Evolutionary conservation across 2,888 invertebrate genomes (phyloP), one percentile per base, ranked within the genome.

Genomic region (Drosophila seclusa): DNA sequence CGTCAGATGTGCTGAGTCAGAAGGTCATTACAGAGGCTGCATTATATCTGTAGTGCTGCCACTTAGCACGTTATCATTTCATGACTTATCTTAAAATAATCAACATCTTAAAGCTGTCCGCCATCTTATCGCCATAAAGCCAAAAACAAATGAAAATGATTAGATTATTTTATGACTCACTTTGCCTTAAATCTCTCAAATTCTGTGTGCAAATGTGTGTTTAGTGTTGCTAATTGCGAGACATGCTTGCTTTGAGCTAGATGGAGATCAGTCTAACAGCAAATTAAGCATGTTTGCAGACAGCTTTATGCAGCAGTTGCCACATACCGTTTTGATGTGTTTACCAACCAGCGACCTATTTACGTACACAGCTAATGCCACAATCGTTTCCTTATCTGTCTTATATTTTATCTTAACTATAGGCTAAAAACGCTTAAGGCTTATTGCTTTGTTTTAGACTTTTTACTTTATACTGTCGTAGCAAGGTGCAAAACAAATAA

Each of bases 81-180:
- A 32, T 65, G 76, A 78, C 69, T 72, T 78, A 75, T 82, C 75
- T 45, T 45, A 67, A 57, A 64, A 57, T 48, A 40, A 54, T 71
- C 36, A 65, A 60, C 61, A 59, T 64, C 32, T 52, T 82, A 68
- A 69, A 68, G 21, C 57, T 68, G 57, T 68, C 76, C 29, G 8
- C 21, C n/a, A 64, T 52, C 83, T 88, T 85, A 85, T 87, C 88
- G 74, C 65, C 36, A 27, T 38, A 67, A 68, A 65, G 62, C 62
- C 66, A 55, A 66, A 53, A 57, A 27, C 32, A 63, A 59, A 42
- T 36, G 42, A 45, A 40, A 64, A 52, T 52, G 49, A 62, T 59
- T 58, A 57, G 60, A 71, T 70, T 80, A 68, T 36, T 69, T 76
- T 68, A 73, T 71, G 72, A 80, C 64, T 58, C 34, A 45, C 48